Evolutionary conservation across 2,888 invertebrate genomes (phyloP), one percentile per base, ranked within the genome.

Genomic region (Eupithecia subumbrata): DNA sequence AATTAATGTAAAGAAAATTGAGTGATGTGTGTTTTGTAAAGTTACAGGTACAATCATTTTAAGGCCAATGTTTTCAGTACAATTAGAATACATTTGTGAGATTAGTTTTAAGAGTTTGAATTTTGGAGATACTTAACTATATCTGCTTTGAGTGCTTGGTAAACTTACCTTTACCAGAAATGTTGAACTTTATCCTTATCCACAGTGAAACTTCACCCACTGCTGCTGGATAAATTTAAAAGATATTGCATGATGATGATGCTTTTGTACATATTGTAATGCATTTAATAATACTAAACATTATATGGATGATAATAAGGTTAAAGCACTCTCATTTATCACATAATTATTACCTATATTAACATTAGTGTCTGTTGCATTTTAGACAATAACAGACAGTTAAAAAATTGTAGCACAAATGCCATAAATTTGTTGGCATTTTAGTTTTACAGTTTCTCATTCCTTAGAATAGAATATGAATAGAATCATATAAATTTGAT

Each of bases 1-100:
- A 86, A 84, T 83, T 52, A 73, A 79, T 75, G 81, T 84, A 74
- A 84, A 86, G 79, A 88, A 89, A 81, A 81, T 76, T 67, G 82
- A 91, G 66, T 90, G 87, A 84, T 71, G 43, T 64, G 64, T 67
- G n/a, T 79, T 81, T 80, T 69, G 40, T 43, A 40, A 64, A 63
- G 68, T 81, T 74, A 81, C 74, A 74, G 82, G 82, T 85, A 83
- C 82, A 84, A 85, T 75, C 81, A 79, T 78, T 60, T 76, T 63
- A 43, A 69, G 68, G 64, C 77, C 77, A 71, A 73, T 76, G 76
- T 75, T 75, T 73, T 66, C 74, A 80, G 82, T 86, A 85, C 84
- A 85, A 83, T 81, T 80, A 74, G 69, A 64, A 43, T 75, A 77
- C 79, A 79, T 73, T 71, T 77, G 77, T 75, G 77, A 77, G 75